phyloP scores from a whole-genome alignment of 2,113 vertebrate genomes.

The Promerops cafer region DNA sequence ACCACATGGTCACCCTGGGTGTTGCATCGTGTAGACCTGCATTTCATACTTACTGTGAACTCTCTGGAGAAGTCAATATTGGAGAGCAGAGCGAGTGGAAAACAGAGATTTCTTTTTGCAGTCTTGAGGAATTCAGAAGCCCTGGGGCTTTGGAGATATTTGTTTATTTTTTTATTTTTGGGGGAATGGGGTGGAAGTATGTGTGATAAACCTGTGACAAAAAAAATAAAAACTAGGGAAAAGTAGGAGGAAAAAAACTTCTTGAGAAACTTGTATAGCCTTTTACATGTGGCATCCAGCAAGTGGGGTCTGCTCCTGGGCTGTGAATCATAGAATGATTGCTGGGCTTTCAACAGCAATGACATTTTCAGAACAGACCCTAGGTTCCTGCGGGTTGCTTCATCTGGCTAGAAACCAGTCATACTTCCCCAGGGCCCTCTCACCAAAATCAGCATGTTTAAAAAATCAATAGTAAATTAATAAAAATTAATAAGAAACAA shows the following conservation, averaged over 20 bases:
- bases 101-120: background rate
- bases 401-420: background rate
- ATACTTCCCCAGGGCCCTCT: background rate
- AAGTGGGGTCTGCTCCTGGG: background rate
- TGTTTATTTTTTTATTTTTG: background rate
- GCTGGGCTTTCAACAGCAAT: background rate
- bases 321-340: background rate
- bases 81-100: background rate
- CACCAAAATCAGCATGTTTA: background rate
- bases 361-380: background rate
- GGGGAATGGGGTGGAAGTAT: rapidly evolving
- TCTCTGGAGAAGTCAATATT: background rate
- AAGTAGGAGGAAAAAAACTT: background rate
- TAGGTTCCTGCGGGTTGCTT: background rate
- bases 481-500: background rate
- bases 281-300: background rate
- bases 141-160: background rate
- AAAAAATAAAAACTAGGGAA: background rate
- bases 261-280: background rate
- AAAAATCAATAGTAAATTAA: background rate
- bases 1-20: background rate
- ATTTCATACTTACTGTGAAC: background rate
- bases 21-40: background rate
- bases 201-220: background rate
- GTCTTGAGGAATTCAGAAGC: background rate